A percentile compares a stretch with the other conserved stretches of the same genome.
phyloP scores from a whole-genome alignment of 2,888 invertebrate species.

The Brenthis daphne region DNA sequence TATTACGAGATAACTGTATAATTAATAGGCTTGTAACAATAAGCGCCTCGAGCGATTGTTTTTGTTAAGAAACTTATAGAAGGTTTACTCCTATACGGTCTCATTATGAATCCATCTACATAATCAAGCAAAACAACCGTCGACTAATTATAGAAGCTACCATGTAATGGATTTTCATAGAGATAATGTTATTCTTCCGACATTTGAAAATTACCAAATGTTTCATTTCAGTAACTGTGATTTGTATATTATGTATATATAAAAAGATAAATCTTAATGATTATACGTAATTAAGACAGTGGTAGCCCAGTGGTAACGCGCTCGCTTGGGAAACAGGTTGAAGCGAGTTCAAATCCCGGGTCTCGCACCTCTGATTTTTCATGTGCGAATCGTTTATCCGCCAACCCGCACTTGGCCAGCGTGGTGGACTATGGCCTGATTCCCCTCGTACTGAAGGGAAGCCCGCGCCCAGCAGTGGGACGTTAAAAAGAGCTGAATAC shows the following conservation, averaged over 20 bases:
- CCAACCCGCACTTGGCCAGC: too few species aligned
- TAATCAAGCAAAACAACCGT: slow-evolving; percentile 34
- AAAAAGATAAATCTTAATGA: too few species aligned
- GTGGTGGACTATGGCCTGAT: too few species aligned
- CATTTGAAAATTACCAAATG: slow-evolving; percentile 16
- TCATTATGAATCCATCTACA: slow-evolving; percentile 36
- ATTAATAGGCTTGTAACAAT: slow-evolving; percentile 65
- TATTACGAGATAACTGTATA: slow-evolving; percentile 48
- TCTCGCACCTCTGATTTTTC: too few species aligned
- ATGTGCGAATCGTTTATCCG: too few species aligned
- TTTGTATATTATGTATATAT: neutral
- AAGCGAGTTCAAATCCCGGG: too few species aligned
- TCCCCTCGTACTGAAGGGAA: too few species aligned
- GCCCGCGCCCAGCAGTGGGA: too few species aligned
- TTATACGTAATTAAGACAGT: too few species aligned
- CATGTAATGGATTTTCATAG: slow-evolving; percentile 36
- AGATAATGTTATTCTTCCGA: slow-evolving; percentile 34
- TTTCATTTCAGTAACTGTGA: slow-evolving; percentile 2
- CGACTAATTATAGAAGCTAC: slow-evolving; percentile 34
- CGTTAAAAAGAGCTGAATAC: too few species aligned
- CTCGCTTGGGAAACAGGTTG: too few species aligned
- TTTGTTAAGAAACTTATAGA: slow-evolving; percentile 53
- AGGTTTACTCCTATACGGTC: slow-evolving; percentile 31
- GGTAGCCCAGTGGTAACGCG: too few species aligned
- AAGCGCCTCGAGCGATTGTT: slow-evolving; percentile 63